Evolutionary conservation across 2,113 vertebrate species (phyloP).

Genomic region (Sclerurus mexicanus): DNA sequence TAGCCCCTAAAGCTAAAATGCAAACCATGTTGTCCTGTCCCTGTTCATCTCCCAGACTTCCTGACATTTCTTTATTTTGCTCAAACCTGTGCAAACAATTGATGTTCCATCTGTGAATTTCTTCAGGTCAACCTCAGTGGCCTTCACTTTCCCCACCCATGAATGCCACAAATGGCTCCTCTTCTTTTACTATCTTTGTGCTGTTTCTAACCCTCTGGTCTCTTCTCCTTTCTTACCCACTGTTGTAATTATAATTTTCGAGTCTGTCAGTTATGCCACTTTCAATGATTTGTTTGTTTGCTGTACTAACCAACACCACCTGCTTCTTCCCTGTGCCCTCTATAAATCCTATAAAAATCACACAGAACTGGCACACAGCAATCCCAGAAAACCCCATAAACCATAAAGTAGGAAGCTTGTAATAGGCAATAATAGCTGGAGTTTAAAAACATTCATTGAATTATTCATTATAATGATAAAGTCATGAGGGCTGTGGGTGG

Average conservation of each 20-base stretch:
- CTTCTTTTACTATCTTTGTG: neutral
- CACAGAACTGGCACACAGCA: neutral
- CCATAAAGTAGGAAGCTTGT: neutral
- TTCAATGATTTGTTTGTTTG: neutral
- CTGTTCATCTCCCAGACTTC: neutral
- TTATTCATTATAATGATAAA: neutral
- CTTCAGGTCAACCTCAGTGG: neutral
- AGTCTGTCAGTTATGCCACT: neutral
- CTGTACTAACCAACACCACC: neutral
- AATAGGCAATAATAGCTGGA: neutral
- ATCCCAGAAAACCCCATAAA: neutral
- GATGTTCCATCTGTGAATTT: rapidly evolving
- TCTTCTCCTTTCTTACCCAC: neutral
- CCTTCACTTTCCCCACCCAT: neutral
- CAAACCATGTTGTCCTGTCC: neutral
- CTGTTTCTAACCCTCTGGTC: neutral
- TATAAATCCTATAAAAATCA: neutral
- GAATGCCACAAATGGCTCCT: neutral
- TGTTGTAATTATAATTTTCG: neutral
- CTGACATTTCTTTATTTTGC: neutral
- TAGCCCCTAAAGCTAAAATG: neutral
- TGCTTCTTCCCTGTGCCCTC: neutral
- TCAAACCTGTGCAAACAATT: neutral
- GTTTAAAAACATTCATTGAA: neutral
- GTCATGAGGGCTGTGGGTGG: neutral